A percentile compares a stretch with the other conserved stretches of the same genome.
Evolutionary conservation across 2,113 vertebrate species (phyloP).

Genomic region (Cryptomyrus ogoouensis): DNA sequence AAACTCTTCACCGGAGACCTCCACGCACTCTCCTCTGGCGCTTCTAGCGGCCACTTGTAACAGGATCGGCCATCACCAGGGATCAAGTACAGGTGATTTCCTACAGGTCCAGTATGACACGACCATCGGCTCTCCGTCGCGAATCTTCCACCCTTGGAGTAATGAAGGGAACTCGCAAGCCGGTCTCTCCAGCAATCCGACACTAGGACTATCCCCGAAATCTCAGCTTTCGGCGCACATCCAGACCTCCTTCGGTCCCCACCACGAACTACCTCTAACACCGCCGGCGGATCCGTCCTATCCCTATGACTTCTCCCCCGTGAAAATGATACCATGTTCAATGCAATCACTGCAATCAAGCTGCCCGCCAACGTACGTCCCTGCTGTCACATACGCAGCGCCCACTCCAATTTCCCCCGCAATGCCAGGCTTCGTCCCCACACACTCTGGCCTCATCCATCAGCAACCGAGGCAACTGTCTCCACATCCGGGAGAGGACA

Average conservation of each 20-base stretch:
- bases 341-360: constrained; percentile 81
- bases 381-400: constrained; percentile 76
- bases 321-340: constrained; percentile 92
- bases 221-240: constrained; percentile 73
- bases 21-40: constrained; percentile 89
- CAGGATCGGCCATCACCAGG: constrained; percentile 90
- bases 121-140: constrained; percentile 83
- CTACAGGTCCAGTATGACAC: constrained; percentile 89
- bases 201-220: constrained; percentile 84
- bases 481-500: constrained; percentile 80
- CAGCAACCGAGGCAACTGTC: constrained; percentile 87
- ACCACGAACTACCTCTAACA: constrained; percentile 89
- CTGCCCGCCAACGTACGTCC: constrained; percentile 86
- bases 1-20: constrained; percentile 90
- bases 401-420: constrained; percentile 65
- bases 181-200: constrained; percentile 67
- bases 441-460: constrained; percentile 80
- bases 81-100: constrained; percentile 75
- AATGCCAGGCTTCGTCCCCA: constrained; percentile 74
- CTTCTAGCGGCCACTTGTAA: constrained; percentile 95
- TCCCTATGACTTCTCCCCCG: constrained; percentile 91
- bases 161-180: constrained; percentile 75
- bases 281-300: constrained; percentile 91
- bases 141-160: constrained; percentile 95
- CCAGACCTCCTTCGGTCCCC: constrained; percentile 77